Conservation (phyloP, 2,888 invertebrate genomes). For the Agrochola litura region DNA sequence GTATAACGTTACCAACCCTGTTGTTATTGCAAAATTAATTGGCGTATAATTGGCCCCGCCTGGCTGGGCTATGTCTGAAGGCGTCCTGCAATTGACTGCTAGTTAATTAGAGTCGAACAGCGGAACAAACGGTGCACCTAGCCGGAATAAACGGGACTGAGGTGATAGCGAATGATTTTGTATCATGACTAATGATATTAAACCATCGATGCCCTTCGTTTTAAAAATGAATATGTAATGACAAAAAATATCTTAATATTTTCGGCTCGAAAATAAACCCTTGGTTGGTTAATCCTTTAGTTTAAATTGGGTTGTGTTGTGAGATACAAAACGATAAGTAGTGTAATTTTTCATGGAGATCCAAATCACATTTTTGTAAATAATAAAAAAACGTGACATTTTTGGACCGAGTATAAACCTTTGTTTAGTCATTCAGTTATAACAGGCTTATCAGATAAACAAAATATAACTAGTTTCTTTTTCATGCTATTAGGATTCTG, state of each 20-base stretch:
- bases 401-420: background rate
- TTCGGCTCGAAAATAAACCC: background rate
- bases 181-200: constrained; percentile 4
- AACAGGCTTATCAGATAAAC: background rate
- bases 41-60: constrained; percentile 87
- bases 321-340: no score
- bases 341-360: background rate
- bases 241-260: background rate
- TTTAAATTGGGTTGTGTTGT: no score
- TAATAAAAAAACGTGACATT: background rate
- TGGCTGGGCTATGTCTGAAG: constrained; percentile 84
- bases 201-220: background rate
- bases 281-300: no score
- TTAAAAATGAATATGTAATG: background rate
- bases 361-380: background rate
- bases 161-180: constrained; percentile 41
- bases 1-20: constrained; percentile 60
- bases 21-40: constrained; percentile 88
- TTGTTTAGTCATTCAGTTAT: no score
- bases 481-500: background rate
- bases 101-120: constrained; percentile 85
- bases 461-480: background rate
- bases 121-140: constrained; percentile 77
- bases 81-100: constrained; percentile 87
- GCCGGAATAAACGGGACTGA: constrained; percentile 70